These are phyloP conservation scores for Entomyzon cyanotis DNA, from an alignment of 2,113 vertebrate species.

Conservation along the genomic window DNA sequence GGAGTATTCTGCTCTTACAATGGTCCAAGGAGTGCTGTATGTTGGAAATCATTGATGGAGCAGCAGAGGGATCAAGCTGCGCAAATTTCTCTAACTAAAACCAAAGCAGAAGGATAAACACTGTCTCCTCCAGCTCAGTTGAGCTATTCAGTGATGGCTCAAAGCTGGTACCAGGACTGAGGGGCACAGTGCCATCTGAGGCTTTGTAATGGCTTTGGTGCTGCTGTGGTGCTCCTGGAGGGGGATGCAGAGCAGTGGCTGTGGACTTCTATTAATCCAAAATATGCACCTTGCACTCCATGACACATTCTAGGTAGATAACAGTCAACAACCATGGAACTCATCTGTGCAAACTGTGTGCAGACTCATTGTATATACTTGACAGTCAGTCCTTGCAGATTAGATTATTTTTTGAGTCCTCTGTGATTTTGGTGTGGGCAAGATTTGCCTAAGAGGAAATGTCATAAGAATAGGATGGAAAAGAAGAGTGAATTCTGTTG, in stretches of 20 bases:
- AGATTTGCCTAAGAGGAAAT: neutral
- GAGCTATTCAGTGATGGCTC: neutral
- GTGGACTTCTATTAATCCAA: neutral
- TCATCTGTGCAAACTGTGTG: neutral
- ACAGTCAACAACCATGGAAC: neutral
- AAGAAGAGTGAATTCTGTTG: neutral
- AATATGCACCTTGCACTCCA: neutral
- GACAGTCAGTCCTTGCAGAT: neutral
- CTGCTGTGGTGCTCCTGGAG: neutral
- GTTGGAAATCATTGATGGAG: neutral
- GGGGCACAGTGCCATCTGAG: rapidly evolving
- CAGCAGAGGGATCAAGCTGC: neutral
- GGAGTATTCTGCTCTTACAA: neutral
- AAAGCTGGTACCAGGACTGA: neutral
- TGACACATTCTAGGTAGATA: neutral
- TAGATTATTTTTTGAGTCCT: neutral
- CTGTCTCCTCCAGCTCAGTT: neutral
- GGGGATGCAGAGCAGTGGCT: neutral
- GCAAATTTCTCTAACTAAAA: neutral
- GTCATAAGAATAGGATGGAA: neutral
- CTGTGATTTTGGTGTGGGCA: neutral
- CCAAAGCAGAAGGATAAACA: neutral
- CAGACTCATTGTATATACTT: neutral
- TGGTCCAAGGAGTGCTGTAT: neutral
- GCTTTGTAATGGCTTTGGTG: neutral